Evolutionary conservation across 2,113 vertebrate genomes (phyloP).

Genomic region (Dromas ardeola): DNA sequence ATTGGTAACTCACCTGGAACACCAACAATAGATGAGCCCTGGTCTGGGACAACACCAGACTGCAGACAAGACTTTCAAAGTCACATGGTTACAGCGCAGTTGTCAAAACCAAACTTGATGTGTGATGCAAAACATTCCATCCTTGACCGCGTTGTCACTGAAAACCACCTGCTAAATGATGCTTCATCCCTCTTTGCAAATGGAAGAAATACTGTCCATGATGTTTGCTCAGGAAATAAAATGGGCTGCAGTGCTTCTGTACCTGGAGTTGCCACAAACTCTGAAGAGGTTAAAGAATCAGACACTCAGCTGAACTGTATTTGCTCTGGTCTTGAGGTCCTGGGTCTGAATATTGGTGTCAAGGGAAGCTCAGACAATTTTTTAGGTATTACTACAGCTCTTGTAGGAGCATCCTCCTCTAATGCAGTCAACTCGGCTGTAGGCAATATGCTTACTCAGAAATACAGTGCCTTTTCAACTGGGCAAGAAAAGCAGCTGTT

Average conservation of each 20-base stretch:
- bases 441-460: background rate
- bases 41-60: background rate
- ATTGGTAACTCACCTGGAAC: background rate
- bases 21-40: background rate
- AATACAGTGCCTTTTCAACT: background rate
- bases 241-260: background rate
- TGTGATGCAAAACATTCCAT: conserved; percentile 39
- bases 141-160: background rate
- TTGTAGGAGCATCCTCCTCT: conserved; percentile 29
- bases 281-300: background rate
- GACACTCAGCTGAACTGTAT: background rate
- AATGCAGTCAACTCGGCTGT: conserved; percentile 16
- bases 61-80: background rate
- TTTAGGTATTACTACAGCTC: conserved; percentile 61
- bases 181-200: background rate
- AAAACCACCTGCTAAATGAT: background rate
- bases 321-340: conserved; percentile 52
- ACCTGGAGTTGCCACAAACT: background rate
- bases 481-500: background rate
- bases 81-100: background rate
- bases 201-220: background rate
- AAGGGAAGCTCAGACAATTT: background rate
- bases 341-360: conserved; percentile 63
- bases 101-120: background rate
- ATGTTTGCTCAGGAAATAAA: background rate